Conservation (phyloP, 2,888 invertebrate species). For the Glaucopsyche alexis region DNA sequence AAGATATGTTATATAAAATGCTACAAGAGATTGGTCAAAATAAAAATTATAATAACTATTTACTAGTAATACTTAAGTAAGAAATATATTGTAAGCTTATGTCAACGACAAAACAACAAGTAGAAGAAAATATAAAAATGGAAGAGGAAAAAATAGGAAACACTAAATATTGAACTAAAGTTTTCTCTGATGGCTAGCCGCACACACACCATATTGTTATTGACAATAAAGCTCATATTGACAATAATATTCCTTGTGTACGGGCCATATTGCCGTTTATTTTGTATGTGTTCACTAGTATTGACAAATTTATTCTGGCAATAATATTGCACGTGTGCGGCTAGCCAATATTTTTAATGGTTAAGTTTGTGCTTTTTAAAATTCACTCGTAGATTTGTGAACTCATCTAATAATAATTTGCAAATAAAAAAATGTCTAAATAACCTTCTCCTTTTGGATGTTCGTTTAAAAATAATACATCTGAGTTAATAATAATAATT, state of each 20-base stretch:
- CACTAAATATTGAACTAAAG: neutral
- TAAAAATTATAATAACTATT: neutral
- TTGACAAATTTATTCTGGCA: no score
- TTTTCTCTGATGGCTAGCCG: no score
- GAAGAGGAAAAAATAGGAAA: neutral
- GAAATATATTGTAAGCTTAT: neutral
- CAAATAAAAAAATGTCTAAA: neutral
- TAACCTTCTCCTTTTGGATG: neutral
- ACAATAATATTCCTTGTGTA: no score
- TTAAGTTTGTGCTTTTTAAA: conserved; percentile 1
- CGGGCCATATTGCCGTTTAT: no score
- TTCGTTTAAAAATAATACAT: neutral
- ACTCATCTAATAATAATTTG: neutral
- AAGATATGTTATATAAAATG: neutral
- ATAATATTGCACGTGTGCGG: no score
- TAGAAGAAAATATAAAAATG: no score
- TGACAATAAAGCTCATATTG: no score
- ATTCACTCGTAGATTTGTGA: neutral
- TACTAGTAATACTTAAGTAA: neutral
- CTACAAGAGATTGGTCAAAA: neutral
- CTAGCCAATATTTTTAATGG: neutral
- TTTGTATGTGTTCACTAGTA: no score
- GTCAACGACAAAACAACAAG: neutral
- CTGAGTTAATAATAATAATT: neutral
- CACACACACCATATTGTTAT: no score